Evolutionary conservation across 2,797 vertebrate species (phyloP), one percentile per base, ranked within the genome.

Genomic region (Lepus oiostolus): DNA sequence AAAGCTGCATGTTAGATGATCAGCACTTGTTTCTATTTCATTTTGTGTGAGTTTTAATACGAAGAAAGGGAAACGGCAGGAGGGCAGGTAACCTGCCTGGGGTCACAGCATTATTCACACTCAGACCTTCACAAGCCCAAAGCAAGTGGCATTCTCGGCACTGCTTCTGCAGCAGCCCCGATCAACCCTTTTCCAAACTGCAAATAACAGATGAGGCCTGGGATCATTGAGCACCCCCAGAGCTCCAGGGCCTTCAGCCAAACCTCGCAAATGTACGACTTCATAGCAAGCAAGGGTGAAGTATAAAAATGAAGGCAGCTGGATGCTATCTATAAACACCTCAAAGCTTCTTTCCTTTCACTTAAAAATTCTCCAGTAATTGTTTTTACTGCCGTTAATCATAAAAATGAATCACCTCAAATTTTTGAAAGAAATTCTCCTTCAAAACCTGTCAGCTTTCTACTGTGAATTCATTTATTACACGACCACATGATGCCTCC

Each of bases 381-480:
- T 98, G 97, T 98, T 97, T 97, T 96, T 94, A 97, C 96, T 80
- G 93, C 94, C 97, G 72, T 97, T 98, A 97, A 98, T 98, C 98
- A 98, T 97, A 96, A 98, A 98, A 98, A 98, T 97, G 97, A 98
- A 98, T 98, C 97, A 97, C 97, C 89, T 97, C 97, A 97, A 98
- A 98, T 97, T 98, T 98, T 96, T 94, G 63, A 97, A 98, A 98
- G 97, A 96, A 96, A 96, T 97, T 97, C 96, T 94, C 96, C 97
- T 97, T 97, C 96, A 97, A 97, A 98, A 97, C 91, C 95, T 98
- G 97, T 98, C 98, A 98, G 95, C 81, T 96, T 92, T 90, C 91
- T 7, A 50, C 96, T 76, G 90, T 38, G 92, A 85, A 93, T 98
- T 97, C 98, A 98, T 98, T 98, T 98, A 98, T 98, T 98, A 98